These are phyloP conservation scores for Chouioia cunea DNA, from an alignment of 2,888 invertebrate species.

Conservation along the genomic window DNA sequence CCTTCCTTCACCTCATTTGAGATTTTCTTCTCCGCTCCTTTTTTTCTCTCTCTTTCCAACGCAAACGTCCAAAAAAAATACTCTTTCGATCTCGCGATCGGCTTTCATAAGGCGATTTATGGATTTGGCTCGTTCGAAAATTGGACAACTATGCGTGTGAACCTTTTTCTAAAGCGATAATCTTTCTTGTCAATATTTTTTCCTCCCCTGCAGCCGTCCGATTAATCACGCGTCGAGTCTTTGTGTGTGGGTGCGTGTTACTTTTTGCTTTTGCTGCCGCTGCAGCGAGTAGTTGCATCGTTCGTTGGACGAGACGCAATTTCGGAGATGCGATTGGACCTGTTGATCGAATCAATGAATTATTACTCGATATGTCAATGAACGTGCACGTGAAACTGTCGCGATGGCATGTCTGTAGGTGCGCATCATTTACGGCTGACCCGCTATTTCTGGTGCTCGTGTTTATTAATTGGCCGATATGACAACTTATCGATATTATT, in stretches of 20 bases:
- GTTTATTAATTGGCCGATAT: too few relatives aligned
- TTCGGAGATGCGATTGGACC: constrained; percentile 1
- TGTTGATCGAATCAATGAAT: not conserved
- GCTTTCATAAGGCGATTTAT: constrained; percentile 30
- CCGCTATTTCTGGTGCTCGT: too few relatives aligned
- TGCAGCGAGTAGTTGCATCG: too few relatives aligned
- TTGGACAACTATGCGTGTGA: not conserved
- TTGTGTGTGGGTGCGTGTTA: too few relatives aligned
- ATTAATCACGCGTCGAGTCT: constrained; percentile 26
- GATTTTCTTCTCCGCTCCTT: constrained; percentile 4
- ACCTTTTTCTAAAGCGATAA: not conserved
- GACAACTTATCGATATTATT: too few relatives aligned
- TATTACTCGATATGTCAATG: too few relatives aligned
- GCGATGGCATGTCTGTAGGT: too few relatives aligned
- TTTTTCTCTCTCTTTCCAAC: not conserved
- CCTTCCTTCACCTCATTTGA: not conserved
- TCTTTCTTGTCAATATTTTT: constrained; percentile 24
- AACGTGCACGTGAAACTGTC: too few relatives aligned
- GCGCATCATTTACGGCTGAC: too few relatives aligned
- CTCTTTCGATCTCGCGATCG: not conserved
- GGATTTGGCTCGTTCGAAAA: constrained; percentile 22
- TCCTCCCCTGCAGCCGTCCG: not conserved
- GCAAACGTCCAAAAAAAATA: constrained; percentile 22
- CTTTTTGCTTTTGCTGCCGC: too few relatives aligned
- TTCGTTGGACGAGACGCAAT: not conserved